phyloP scores from a whole-genome alignment of 2,113 vertebrate species.

The Gymnobelideus leadbeateri region DNA sequence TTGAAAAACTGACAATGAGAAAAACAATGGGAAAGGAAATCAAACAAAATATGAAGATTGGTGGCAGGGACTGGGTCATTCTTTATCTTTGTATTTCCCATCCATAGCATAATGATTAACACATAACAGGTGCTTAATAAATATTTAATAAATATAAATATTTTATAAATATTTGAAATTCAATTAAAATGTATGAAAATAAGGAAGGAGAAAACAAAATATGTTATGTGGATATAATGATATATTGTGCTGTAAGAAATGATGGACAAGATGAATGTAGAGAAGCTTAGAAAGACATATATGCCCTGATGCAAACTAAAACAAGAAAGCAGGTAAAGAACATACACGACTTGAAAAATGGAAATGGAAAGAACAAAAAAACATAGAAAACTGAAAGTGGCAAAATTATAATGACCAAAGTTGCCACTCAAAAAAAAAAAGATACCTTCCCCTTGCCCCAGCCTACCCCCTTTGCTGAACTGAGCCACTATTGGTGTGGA shows the following conservation, averaged over 20 bases:
- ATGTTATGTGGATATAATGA: neutral
- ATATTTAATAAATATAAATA: no score
- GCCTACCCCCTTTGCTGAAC: neutral
- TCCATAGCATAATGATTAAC: neutral
- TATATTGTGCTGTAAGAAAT: neutral
- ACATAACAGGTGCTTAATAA: neutral
- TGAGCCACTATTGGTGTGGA: neutral
- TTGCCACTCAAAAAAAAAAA: neutral
- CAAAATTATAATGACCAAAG: neutral
- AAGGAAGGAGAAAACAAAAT: neutral
- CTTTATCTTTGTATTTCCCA: neutral
- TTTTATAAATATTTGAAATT: no score
- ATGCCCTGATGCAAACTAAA: neutral
- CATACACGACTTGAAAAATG: neutral
- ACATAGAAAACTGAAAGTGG: neutral
- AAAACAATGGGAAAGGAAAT: neutral
- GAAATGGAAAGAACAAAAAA: neutral
- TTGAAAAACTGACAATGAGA: neutral
- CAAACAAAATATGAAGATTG: neutral
- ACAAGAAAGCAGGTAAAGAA: neutral
- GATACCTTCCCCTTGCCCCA: neutral
- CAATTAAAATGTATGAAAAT: neutral
- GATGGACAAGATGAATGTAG: neutral
- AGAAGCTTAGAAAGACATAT: neutral
- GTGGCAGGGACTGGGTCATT: neutral